Evolutionary conservation across 2,797 vertebrate species (phyloP).

Genomic region (Tauraco hartlaubi): DNA sequence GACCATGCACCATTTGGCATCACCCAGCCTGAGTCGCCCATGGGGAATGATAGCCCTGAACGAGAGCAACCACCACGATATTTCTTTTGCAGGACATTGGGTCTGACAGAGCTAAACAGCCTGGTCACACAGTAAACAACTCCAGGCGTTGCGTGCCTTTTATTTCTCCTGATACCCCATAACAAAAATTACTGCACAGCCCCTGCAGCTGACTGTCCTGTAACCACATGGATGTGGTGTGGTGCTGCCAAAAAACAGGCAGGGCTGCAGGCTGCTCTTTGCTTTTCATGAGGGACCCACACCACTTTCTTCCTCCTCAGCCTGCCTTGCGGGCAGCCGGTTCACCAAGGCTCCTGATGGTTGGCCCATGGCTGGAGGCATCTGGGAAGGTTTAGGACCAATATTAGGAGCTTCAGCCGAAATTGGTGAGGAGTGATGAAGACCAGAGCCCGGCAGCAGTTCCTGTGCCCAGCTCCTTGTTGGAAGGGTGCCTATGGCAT

Average conservation of each 20-base stretch:
- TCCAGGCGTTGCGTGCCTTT: background rate
- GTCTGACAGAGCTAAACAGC: background rate
- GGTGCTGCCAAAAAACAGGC: background rate
- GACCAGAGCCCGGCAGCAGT: background rate
- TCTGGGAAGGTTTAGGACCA: background rate
- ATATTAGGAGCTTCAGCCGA: background rate
- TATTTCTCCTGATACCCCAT: background rate
- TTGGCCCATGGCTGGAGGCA: background rate
- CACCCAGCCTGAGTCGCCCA: background rate
- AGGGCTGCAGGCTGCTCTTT: background rate
- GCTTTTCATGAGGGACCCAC: background rate
- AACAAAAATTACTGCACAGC: background rate
- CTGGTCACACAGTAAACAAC: background rate
- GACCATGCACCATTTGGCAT: fast-evolving
- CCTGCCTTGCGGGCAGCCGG: background rate
- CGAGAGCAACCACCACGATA: background rate
- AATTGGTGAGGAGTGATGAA: fast-evolving
- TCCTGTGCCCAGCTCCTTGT: background rate
- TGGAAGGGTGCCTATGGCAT: background rate
- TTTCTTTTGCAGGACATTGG: background rate
- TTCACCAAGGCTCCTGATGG: background rate
- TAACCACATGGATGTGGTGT: fast-evolving
- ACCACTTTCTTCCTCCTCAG: background rate
- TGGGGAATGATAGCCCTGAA: background rate
- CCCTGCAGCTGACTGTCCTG: background rate